Conservation (phyloP, 2,113 vertebrate genomes). For the Nettapus auritus region DNA sequence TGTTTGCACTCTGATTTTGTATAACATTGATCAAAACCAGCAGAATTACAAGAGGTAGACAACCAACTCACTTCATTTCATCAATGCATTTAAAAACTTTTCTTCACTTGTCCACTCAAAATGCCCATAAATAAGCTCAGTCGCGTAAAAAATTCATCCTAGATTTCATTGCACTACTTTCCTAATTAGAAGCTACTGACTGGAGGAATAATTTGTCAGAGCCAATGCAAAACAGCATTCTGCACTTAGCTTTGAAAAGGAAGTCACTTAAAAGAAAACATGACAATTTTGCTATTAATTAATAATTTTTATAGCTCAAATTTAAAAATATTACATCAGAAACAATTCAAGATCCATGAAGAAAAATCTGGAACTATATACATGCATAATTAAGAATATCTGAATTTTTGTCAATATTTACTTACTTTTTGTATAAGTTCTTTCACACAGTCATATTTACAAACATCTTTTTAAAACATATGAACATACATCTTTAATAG, state of each 20-base stretch:
- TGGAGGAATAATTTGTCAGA: background rate
- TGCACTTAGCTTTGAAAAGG: background rate
- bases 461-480: slow-evolving; percentile 43
- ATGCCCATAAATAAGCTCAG: background rate
- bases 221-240: background rate
- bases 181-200: background rate
- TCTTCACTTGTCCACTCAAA: background rate
- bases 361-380: slow-evolving; percentile 45
- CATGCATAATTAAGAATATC: slow-evolving; percentile 50
- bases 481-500: slow-evolving; percentile 23
- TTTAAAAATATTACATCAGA: slow-evolving; percentile 56
- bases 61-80: background rate
- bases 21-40: background rate
- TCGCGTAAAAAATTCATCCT: background rate
- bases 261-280: background rate
- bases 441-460: slow-evolving; percentile 45
- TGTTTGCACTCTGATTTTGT: background rate
- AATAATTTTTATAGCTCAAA: slow-evolving; percentile 48
- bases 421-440: slow-evolving; percentile 38
- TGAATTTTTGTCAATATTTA: slow-evolving; percentile 39
- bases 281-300: background rate
- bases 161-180: background rate
- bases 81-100: background rate
- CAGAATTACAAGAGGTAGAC: background rate
- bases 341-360: slow-evolving; percentile 25